Percentiles rank a stretch among this genome's conserved stretches.
These are phyloP conservation scores for Spinus pinus DNA, from an alignment of 2,797 vertebrate genomes.

Conservation along the genomic window DNA sequence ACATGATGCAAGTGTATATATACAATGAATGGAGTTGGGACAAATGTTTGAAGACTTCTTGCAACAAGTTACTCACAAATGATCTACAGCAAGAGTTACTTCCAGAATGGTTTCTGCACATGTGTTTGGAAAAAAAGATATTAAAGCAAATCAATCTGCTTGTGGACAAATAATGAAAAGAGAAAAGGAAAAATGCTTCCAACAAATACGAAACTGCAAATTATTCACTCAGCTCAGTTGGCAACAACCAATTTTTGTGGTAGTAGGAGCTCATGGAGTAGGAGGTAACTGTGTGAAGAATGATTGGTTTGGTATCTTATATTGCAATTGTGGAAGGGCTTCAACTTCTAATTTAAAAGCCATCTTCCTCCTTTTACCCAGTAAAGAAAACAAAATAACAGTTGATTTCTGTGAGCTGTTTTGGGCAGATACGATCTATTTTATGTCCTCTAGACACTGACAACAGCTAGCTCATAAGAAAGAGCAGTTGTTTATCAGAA, in stretches of 20 bases:
- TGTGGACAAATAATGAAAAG: background rate
- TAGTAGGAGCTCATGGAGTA: slow-evolving; percentile 30
- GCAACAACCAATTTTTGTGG: slow-evolving; percentile 31
- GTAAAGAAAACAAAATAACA: slow-evolving; percentile 21
- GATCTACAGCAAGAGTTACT: background rate
- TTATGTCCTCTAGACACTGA: background rate
- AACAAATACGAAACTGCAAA: slow-evolving; percentile 10
- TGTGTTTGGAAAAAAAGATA: background rate
- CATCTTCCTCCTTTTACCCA: slow-evolving; percentile 8
- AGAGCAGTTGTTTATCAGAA: background rate
- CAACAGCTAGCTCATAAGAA: background rate
- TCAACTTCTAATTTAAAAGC: slow-evolving; percentile 46
- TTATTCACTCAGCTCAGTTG: slow-evolving; percentile 20
- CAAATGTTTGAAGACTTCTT: background rate
- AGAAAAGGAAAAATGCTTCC: background rate
- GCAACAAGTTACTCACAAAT: background rate
- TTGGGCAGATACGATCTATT: slow-evolving; percentile 1
- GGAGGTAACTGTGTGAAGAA: slow-evolving; percentile 39
- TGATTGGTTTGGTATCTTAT: slow-evolving; percentile 44
- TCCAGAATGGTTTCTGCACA: background rate
- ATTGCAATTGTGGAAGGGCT: slow-evolving; percentile 42
- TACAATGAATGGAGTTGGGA: background rate
- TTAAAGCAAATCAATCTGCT: background rate
- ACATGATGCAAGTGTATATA: background rate
- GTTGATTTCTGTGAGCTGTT: background rate